These are phyloP conservation scores for Martes martes DNA, from an alignment of 2,113 vertebrate species.

Conservation along the genomic window DNA sequence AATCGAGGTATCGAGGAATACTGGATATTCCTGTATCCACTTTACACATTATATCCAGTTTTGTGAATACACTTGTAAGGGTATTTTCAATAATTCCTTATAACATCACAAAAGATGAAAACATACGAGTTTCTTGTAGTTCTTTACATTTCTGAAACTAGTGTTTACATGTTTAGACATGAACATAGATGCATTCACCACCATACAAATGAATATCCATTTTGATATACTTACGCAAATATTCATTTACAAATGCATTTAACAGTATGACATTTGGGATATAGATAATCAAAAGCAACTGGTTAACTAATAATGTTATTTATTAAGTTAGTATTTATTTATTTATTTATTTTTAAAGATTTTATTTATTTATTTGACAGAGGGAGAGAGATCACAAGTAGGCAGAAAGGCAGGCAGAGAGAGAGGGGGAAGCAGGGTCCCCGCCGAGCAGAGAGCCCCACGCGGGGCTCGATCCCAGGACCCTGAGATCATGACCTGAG, in stretches of 20 bases:
- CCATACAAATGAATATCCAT: neutral
- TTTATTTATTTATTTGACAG: no score
- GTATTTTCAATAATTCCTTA: neutral
- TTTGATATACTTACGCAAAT: neutral
- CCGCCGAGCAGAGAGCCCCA: no score
- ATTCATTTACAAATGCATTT: neutral
- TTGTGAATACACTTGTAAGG: neutral
- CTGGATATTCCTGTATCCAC: neutral
- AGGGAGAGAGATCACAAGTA: neutral
- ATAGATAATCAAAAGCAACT: neutral
- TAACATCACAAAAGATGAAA: slow-evolving; percentile 9
- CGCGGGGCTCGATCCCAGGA: no score
- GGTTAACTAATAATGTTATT: neutral
- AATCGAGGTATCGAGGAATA: neutral
- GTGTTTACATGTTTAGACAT: neutral
- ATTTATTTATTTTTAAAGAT: no score
- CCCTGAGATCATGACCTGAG: no score
- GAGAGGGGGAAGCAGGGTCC: no score
- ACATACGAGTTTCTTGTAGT: neutral
- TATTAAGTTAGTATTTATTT: neutral
- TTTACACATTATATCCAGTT: neutral
- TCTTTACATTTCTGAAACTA: slow-evolving; percentile 16
- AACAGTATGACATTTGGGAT: neutral
- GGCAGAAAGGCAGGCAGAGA: no score
- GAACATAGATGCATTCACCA: neutral